Base-by-base conservation (phyloP, 2,797 vertebrate species). In the Eospalax fontanierii region DNA sequence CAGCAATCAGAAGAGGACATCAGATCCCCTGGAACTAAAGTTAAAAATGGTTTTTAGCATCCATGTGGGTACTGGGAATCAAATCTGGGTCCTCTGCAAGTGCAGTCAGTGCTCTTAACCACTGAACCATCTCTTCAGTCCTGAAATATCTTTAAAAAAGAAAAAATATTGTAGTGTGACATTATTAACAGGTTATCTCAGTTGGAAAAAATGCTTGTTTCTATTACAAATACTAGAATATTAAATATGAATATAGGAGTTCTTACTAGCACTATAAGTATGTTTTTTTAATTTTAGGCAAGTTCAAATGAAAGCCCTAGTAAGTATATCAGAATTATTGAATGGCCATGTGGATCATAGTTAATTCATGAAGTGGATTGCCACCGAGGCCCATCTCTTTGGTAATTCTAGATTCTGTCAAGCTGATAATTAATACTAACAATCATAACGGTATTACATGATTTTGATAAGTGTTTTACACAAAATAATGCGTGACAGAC, bases 241-340 rank as follows among this genome's bases (percentile, higher is more conserved):
- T 22, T 87, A 0, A 43, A 43, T 21, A 59, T 3, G 1, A 40
- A 75, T 33, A 3, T 10, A 0, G 26, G 19, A 15, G 43, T 59
- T 43, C 40, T n/a, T 54, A 40, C 19, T 30, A 38, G 18, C 10
- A 76, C 24, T 80, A 89, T 57, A 70, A 0, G 6, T 66, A 24
- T 57, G 21, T 35, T 92, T 57, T 24, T 40, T 90, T 71, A 92
- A 76, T 79, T 83, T 38, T 11, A 30, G 28, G 50, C 3, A 81
- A 50, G 70, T 79, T 71, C 22, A 74, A 90, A 82, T 92, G 18
- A 95, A 85, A 91, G 10, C 8, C 83, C 18, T 46, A 73, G 40
- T 63, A 19, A 30, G 18, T 12, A 21, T 22, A 16, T 46, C 28
- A 66, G 1, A 68, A 59, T 70, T 18, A 70, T 78, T 79, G 50